Evolutionary conservation across 2,113 vertebrate genomes (phyloP).

Genomic region (Pterophyllum scalare): DNA sequence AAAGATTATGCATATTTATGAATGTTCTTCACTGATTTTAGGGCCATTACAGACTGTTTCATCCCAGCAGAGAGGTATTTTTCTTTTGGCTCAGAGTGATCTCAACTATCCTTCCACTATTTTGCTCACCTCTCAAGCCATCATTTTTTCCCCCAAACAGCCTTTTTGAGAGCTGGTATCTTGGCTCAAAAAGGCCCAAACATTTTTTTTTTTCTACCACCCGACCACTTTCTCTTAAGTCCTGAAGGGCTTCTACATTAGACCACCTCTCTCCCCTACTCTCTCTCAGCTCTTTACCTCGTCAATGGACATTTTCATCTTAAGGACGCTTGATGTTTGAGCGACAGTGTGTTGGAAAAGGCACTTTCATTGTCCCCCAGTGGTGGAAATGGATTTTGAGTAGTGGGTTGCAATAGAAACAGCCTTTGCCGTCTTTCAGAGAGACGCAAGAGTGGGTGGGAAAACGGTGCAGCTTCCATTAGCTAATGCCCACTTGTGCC

Average conservation of each 20-base stretch:
- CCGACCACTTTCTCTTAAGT: slow-evolving; percentile 82
- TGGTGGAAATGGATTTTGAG: slow-evolving; percentile 81
- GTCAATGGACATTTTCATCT: slow-evolving; percentile 74
- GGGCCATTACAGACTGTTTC: slow-evolving; percentile 80
- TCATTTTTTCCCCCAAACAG: slow-evolving; percentile 76
- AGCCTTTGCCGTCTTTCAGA: slow-evolving; percentile 61
- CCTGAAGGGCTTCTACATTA: slow-evolving; percentile 83
- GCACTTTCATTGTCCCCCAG: slow-evolving; percentile 74
- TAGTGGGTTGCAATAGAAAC: slow-evolving; percentile 68
- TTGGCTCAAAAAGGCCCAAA: slow-evolving; percentile 85
- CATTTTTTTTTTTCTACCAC: slow-evolving; percentile 82
- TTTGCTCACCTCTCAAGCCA: slow-evolving; percentile 86
- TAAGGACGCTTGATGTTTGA: slow-evolving; percentile 78
- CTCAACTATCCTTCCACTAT: slow-evolving; percentile 62
- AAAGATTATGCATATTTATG: slow-evolving; percentile 76
- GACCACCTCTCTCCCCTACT: slow-evolving; percentile 56
- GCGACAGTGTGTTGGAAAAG: slow-evolving; percentile 62
- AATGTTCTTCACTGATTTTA: slow-evolving; percentile 69
- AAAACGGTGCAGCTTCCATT: slow-evolving; percentile 77
- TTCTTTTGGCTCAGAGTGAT: slow-evolving; percentile 76
- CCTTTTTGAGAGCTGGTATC: slow-evolving; percentile 88
- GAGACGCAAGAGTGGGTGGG: slow-evolving; percentile 62
- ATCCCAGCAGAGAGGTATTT: slow-evolving; percentile 78
- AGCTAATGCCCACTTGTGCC: slow-evolving; percentile 83
- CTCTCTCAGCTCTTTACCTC: slow-evolving; percentile 56